Conservation (phyloP, 2,888 invertebrate genomes). For the Ennomos quercinarius region DNA sequence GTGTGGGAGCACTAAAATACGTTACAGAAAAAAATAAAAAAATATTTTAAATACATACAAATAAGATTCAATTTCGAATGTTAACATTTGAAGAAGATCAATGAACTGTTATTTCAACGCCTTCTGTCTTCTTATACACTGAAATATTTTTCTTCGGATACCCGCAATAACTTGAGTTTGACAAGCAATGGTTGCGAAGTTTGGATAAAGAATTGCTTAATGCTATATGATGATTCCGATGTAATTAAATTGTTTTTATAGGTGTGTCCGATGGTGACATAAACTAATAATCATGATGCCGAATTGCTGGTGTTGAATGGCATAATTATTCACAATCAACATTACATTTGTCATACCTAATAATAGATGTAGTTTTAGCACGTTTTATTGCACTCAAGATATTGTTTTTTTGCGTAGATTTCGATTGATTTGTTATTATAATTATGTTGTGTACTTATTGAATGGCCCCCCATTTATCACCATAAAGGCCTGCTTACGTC, state of each 20-base stretch:
- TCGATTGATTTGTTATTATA: conserved; percentile 10
- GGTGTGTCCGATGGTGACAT: conserved; percentile 31
- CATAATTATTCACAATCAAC: conserved; percentile 34
- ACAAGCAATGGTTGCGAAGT: conserved; percentile 9
- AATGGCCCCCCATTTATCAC: too few relatives aligned
- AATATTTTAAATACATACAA: background rate
- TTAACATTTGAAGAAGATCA: conserved; percentile 14
- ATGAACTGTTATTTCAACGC: conserved; percentile 16
- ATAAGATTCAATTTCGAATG: conserved; percentile 6
- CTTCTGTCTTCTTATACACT: conserved; percentile 1
- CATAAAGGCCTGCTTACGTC: too few relatives aligned
- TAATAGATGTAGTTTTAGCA: conserved; percentile 14
- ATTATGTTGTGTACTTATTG: too few relatives aligned
- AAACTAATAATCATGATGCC: conserved; percentile 17
- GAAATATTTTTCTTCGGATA: conserved; percentile 4
- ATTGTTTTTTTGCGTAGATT: too few relatives aligned
- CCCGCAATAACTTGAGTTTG: background rate
- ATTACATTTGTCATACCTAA: conserved; percentile 25
- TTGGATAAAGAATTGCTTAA: conserved; percentile 6
- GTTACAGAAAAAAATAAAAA: background rate
- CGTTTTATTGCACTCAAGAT: too few relatives aligned
- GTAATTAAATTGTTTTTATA: conserved; percentile 26
- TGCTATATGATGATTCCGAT: conserved; percentile 5
- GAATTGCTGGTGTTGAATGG: conserved; percentile 32
- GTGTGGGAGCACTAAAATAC: conserved; percentile 22